Base-by-base conservation (phyloP, 2,888 invertebrate genomes). In the Isoperla grammatica region DNA sequence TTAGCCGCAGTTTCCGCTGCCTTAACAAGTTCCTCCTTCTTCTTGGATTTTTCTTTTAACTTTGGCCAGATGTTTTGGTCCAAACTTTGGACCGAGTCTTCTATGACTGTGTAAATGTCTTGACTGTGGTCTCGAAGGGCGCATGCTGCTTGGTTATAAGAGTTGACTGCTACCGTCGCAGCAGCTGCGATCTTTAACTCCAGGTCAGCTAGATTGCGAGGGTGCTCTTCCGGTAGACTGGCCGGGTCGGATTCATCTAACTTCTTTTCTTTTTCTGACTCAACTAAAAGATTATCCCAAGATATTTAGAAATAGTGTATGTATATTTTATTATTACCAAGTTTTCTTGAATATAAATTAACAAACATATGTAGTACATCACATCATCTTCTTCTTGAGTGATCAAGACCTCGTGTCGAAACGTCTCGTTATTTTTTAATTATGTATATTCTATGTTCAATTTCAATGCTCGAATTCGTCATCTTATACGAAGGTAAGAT, bases 81-180 rank as follows among this genome's bases (percentile, higher is more conserved):
- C 13, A 83, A 69, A 50, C 81, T 78, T n/a, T 82, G 82, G 0
- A 83, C 71, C 0, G 84, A 79, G 9, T 79, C 73, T 67, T 87
- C 87, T 11, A 87, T 79, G 29, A 87, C 71, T 22, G 74, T 72
- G 43, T 78, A 77, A 37, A 82, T 77, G 49, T 79, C 78, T 64
- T 69, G 81, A 11, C 45, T 56, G 57, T 57, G 61, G 4, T 65
- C 56, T 61, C 78, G 75, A 42, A 86, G 76, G 42, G 80, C 77
- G 56, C 76, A 75, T 0, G 82, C 77, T 0, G 89, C 88, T 63
- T 77, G 74, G 61, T 82, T 82, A 69, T 83, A 90, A 60, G 83
- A 82, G 68, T 84, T 79, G 5, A 89, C 79, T 1, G 88, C 88
- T 17, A 81, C 76, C 56, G 82, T 76, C 3, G 84, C 81, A 6